A percentile compares a stretch with the other conserved stretches of the same genome.
phyloP scores from a whole-genome alignment of 2,888 invertebrate species.

The Stenodera caucasica region DNA sequence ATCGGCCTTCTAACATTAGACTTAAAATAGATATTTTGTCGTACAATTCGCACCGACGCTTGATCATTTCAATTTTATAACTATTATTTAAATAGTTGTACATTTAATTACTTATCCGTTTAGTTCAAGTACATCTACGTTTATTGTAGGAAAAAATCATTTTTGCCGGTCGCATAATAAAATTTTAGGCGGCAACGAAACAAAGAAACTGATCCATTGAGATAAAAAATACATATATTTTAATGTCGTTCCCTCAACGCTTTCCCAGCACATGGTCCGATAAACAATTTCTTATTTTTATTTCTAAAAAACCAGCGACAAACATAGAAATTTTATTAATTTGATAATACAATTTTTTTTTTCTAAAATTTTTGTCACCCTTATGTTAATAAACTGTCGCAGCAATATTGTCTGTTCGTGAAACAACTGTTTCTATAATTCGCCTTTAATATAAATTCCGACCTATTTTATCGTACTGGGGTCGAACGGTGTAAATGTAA shows the following conservation, averaged over 20 bases:
- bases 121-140: slow-evolving; percentile 6
- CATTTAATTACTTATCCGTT: background rate
- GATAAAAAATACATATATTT: slow-evolving; percentile 9
- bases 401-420: slow-evolving; percentile 49
- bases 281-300: slow-evolving; percentile 6
- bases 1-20: background rate
- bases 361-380: background rate
- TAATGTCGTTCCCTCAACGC: slow-evolving; percentile 10
- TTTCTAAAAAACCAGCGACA: too few species aligned
- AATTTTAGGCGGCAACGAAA: slow-evolving; percentile 15
- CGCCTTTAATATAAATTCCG: slow-evolving; percentile 55
- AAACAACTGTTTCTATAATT: slow-evolving; percentile 55
- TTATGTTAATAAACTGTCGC: slow-evolving; percentile 27
- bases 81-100: background rate
- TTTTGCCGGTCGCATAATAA: slow-evolving; percentile 10
- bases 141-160: slow-evolving; percentile 4
- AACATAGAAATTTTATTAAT: too few species aligned
- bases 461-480: slow-evolving; percentile 38
- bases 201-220: slow-evolving; percentile 16
- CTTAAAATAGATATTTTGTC: slow-evolving; percentile 15
- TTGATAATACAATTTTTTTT: background rate
- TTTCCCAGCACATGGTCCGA: slow-evolving; percentile 10
- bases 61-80: too few species aligned
- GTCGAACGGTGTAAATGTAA: slow-evolving; percentile 52
- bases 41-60: too few species aligned